phyloP scores from a whole-genome alignment of 2,888 invertebrate genomes.

The Leptarthrus brevirostris region DNA sequence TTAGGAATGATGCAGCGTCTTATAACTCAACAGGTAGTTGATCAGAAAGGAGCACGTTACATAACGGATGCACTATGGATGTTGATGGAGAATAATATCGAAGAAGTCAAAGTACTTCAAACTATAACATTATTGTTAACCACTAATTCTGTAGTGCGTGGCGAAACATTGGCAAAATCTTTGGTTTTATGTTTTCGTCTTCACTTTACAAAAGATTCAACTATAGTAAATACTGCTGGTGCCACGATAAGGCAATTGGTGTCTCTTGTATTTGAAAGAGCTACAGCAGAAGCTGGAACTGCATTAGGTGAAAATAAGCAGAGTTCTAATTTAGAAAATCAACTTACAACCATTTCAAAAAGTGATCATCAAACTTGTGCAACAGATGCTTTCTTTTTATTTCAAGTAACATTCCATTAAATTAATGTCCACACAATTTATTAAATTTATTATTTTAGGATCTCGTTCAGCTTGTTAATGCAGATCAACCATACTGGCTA shows the following conservation, averaged over 20 bases:
- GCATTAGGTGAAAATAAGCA: slow-evolving; percentile 61
- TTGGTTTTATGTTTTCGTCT: slow-evolving; percentile 95
- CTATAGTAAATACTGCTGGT: slow-evolving; percentile 96
- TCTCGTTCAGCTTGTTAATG: slow-evolving; percentile 95
- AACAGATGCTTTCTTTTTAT: slow-evolving; percentile 92
- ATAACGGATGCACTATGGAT: slow-evolving; percentile 94
- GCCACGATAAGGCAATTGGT: slow-evolving; percentile 97
- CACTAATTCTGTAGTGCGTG: slow-evolving; percentile 94
- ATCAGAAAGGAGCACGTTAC: slow-evolving; percentile 91
- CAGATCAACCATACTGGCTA: slow-evolving; percentile 95
- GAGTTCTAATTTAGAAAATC: slow-evolving; percentile 49
- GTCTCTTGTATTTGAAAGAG: slow-evolving; percentile 89
- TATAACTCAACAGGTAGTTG: slow-evolving; percentile 89
- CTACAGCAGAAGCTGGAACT: slow-evolving; percentile 75
- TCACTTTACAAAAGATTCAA: slow-evolving; percentile 93
- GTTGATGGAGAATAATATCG: slow-evolving; percentile 92
- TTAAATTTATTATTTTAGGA: slow-evolving; percentile 73
- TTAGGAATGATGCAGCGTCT: slow-evolving; percentile 93
- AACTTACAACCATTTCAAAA: slow-evolving; percentile 54
- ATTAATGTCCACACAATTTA: slow-evolving; percentile 13
- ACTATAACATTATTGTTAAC: slow-evolving; percentile 94
- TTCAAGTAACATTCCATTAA: slow-evolving; percentile 74
- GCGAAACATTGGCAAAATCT: slow-evolving; percentile 93
- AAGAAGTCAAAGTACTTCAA: slow-evolving; percentile 96
- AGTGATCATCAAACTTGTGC: slow-evolving; percentile 85